phyloP scores from a whole-genome alignment of 2,888 invertebrate genomes.

The Lamproptera curius region DNA sequence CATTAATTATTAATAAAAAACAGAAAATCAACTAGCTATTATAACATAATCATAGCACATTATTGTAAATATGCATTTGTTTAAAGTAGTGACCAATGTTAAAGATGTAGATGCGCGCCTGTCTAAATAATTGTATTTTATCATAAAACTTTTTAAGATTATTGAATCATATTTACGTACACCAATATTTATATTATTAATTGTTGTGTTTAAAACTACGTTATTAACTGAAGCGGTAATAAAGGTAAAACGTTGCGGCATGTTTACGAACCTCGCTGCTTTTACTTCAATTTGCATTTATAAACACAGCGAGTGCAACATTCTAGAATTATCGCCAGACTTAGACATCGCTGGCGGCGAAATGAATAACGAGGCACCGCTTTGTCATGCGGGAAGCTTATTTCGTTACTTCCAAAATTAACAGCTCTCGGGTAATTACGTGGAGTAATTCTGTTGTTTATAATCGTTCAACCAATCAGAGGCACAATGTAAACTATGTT shows the following conservation, averaged over 20 bases:
- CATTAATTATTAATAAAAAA: too few species aligned
- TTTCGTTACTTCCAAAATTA: conserved; percentile 17
- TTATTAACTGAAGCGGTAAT: background rate
- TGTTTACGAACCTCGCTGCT: conserved; percentile 11
- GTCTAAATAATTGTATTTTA: too few species aligned
- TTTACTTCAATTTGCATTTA: conserved; percentile 20
- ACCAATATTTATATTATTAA: too few species aligned
- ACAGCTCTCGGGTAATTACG: conserved; percentile 5
- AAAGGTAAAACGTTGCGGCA: background rate
- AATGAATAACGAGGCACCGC: conserved; percentile 12
- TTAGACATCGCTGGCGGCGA: conserved; percentile 8
- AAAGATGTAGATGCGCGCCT: too few species aligned
- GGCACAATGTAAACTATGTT: too few species aligned
- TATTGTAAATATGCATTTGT: too few species aligned
- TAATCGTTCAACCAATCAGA: too few species aligned
- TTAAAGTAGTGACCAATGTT: too few species aligned
- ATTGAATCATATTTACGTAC: too few species aligned
- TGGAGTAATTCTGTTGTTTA: background rate
- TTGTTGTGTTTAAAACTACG: background rate
- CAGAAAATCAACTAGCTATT: too few species aligned
- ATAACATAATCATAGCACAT: too few species aligned
- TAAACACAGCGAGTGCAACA: conserved; percentile 11
- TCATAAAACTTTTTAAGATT: too few species aligned
- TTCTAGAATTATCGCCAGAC: conserved; percentile 18
- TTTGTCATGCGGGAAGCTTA: conserved; percentile 7